These are phyloP conservation scores for Uloborus diversus DNA, from an alignment of 1,140 invertebrate genomes.

Conservation along the genomic window DNA sequence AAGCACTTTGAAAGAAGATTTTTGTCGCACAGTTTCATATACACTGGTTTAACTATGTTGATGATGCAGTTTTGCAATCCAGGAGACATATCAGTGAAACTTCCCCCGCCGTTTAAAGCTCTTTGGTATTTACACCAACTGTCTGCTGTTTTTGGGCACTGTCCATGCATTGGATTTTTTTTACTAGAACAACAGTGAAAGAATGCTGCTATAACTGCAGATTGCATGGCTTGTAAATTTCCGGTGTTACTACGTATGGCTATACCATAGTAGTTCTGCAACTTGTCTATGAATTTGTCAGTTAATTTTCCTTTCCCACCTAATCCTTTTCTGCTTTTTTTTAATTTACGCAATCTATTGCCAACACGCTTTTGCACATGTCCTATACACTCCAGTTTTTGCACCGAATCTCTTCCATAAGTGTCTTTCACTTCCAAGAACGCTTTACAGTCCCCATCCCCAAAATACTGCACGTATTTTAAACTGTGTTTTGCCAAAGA, in stretches of 20 bases:
- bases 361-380: too few relatives aligned
- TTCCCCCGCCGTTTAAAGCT: too few relatives aligned
- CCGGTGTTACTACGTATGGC: too few relatives aligned
- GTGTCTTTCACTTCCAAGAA: background rate
- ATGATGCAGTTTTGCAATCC: background rate
- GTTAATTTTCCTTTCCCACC: too few relatives aligned
- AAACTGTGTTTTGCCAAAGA: background rate
- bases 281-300: too few relatives aligned
- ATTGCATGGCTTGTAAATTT: background rate
- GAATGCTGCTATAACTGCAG: background rate
- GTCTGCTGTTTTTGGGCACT: too few relatives aligned
- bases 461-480: too few relatives aligned
- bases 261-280: too few relatives aligned
- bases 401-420: background rate
- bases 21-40: background rate
- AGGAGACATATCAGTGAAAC: background rate
- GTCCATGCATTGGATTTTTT: too few relatives aligned
- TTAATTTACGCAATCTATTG: background rate
- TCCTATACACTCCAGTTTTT: constrained; percentile 13
- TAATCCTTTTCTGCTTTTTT: constrained; percentile 15
- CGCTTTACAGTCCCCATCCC: background rate
- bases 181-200: constrained; percentile 7
- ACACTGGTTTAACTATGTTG: background rate
- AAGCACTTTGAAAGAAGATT: constrained; percentile 25
- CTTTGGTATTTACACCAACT: constrained; percentile 17